phyloP scores from a whole-genome alignment of 2,888 invertebrate species.

The Lepeophtheirus nordmannii region DNA sequence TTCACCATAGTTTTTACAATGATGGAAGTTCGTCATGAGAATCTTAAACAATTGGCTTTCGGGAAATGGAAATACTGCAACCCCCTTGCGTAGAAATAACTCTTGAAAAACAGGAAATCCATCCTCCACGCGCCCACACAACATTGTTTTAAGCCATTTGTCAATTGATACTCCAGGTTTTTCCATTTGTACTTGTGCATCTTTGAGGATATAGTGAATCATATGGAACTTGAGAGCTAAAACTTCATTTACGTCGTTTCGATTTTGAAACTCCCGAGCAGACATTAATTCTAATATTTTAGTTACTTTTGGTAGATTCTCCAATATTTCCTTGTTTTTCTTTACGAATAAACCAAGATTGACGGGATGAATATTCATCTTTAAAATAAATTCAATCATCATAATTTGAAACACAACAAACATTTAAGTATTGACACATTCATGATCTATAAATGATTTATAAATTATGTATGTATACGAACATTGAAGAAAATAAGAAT shows the following conservation, averaged over 20 bases:
- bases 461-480: no score
- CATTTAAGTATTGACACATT: no score
- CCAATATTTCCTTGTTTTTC: slow-evolving; percentile 51
- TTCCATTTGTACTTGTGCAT: slow-evolving; percentile 32
- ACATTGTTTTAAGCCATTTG: slow-evolving; percentile 53
- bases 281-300: slow-evolving; percentile 67
- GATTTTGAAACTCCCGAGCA: slow-evolving; percentile 64
- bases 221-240: slow-evolving; percentile 71
- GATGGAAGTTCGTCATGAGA: slow-evolving; percentile 29
- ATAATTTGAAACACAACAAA: background rate
- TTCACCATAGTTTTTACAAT: slow-evolving; percentile 25
- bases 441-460: no score
- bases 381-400: slow-evolving; percentile 29
- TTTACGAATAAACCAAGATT: slow-evolving; percentile 62
- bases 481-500: no score
- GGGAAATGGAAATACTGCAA: slow-evolving; percentile 74
- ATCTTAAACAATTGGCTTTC: slow-evolving; percentile 79
- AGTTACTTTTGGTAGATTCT: slow-evolving; percentile 53
- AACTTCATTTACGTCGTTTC: slow-evolving; percentile 68
- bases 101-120: slow-evolving; percentile 45
- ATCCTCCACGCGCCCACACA: slow-evolving; percentile 32
- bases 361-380: slow-evolving; percentile 71
- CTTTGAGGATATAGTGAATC: slow-evolving; percentile 26
- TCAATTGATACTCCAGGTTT: slow-evolving; percentile 39
- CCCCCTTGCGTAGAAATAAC: slow-evolving; percentile 60